These are phyloP conservation scores for Paracanthobrama guichenoti DNA, from an alignment of 2,113 vertebrate genomes.

Conservation along the genomic window DNA sequence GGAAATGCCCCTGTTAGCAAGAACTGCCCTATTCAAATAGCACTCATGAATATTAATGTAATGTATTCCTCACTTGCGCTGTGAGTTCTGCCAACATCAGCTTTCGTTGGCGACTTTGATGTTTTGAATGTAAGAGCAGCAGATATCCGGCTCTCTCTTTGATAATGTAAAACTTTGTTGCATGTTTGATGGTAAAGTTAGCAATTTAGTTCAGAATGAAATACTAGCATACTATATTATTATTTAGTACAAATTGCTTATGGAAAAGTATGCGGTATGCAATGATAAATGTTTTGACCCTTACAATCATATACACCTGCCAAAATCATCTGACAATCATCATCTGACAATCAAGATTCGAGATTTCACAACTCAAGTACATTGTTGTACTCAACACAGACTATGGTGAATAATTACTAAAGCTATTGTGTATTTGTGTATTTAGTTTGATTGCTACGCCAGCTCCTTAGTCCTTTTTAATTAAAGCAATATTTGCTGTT, in stretches of 20 bases:
- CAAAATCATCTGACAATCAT: background rate
- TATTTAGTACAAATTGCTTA: background rate
- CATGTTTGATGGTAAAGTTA: constrained; percentile 66
- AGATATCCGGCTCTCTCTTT: constrained; percentile 63
- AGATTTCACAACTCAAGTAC: background rate
- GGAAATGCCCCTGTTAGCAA: constrained; percentile 54
- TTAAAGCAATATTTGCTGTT: constrained; percentile 34
- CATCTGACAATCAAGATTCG: background rate
- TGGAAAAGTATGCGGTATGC: background rate
- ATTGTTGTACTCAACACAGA: background rate
- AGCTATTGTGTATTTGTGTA: background rate
- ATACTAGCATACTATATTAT: background rate
- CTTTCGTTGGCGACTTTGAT: constrained; percentile 67
- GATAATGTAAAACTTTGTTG: constrained; percentile 67
- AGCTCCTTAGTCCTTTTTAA: constrained; percentile 16
- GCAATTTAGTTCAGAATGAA: constrained; percentile 47
- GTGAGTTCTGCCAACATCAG: constrained; percentile 69
- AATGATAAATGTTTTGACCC: background rate
- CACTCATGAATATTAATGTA: constrained; percentile 65
- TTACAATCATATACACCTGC: too few species aligned
- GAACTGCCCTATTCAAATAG: constrained; percentile 51
- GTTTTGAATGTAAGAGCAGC: constrained; percentile 65
- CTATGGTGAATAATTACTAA: background rate
- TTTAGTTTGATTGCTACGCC: constrained; percentile 3
- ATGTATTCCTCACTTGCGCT: constrained; percentile 63